A percentile compares a stretch with the other conserved stretches of the same genome.
Evolutionary conservation across 1,140 invertebrate genomes (phyloP).

Genomic region (Bombyx mori): DNA sequence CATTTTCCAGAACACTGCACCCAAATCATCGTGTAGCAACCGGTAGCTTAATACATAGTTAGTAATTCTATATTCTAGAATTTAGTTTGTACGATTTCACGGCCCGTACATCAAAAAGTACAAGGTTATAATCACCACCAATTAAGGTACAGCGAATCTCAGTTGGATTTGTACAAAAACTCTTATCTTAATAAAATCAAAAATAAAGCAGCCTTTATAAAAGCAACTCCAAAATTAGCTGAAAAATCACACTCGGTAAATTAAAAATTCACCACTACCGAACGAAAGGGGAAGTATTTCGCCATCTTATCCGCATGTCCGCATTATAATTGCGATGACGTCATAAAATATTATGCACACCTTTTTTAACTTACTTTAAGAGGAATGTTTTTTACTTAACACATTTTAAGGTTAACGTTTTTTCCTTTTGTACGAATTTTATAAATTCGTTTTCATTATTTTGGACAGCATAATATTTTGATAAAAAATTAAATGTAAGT

Average conservation of each 20-base stretch:
- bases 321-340: too few species aligned
- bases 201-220: not conserved
- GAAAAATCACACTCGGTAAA: too few species aligned
- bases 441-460: not conserved
- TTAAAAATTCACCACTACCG: too few species aligned
- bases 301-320: too few species aligned
- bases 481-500: not conserved
- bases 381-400: too few species aligned
- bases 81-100: not conserved
- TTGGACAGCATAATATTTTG: not conserved
- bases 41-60: slow-evolving; percentile 19
- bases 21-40: slow-evolving; percentile 24
- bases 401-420: too few species aligned
- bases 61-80: slow-evolving; percentile 11
- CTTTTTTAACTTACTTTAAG: too few species aligned
- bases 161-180: not conserved
- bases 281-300: too few species aligned
- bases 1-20: slow-evolving; percentile 28
- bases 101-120: not conserved
- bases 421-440: too few species aligned
- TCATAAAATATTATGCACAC: too few species aligned
- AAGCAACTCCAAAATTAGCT: too few species aligned
- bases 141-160: not conserved
- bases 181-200: not conserved
- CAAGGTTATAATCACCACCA: not conserved